Conservation (phyloP, 2,113 vertebrate genomes). For the Echinops telfairi region DNA sequence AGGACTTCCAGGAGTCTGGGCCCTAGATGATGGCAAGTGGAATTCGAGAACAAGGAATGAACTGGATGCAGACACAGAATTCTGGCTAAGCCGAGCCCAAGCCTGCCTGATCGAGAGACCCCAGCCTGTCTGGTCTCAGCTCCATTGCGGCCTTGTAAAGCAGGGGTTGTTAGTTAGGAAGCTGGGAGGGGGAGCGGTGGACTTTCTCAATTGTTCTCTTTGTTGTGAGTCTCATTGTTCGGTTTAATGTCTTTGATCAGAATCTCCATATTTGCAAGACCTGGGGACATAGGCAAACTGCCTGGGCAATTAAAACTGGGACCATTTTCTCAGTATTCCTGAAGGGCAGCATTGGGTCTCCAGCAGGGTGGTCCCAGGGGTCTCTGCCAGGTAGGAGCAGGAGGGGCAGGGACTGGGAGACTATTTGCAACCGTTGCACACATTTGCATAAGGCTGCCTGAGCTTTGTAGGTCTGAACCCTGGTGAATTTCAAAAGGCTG, state of each 20-base stretch:
- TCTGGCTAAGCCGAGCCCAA: background rate
- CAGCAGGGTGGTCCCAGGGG: constrained; percentile 69
- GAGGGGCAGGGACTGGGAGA: background rate
- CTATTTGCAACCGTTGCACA: constrained; percentile 77
- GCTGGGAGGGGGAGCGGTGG: background rate
- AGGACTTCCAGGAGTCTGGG: too few species aligned
- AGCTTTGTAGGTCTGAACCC: constrained; percentile 38
- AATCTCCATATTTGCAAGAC: constrained; percentile 66
- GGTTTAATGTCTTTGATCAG: constrained; percentile 74
- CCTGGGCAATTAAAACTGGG: constrained; percentile 66
- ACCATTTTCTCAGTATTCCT: constrained; percentile 61
- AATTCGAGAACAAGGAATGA: too few species aligned
- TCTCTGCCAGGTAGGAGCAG: constrained; percentile 72
- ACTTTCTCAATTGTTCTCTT: constrained; percentile 68
- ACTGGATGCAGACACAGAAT: background rate
- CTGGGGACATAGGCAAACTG: constrained; percentile 66
- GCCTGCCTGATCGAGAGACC: background rate
- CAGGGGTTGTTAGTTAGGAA: background rate
- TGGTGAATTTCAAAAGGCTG: constrained; percentile 70
- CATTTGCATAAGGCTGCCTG: constrained; percentile 57
- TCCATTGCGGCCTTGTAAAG: constrained; percentile 31
- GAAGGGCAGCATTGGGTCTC: background rate
- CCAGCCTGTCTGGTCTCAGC: background rate
- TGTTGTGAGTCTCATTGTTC: constrained; percentile 73
- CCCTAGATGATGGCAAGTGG: background rate